A percentile compares a stretch with the other conserved stretches of the same genome.
Conservation (phyloP, 30 jellyfish, hydroid and myxozoan genomes). For the Mastigias papua region DNA sequence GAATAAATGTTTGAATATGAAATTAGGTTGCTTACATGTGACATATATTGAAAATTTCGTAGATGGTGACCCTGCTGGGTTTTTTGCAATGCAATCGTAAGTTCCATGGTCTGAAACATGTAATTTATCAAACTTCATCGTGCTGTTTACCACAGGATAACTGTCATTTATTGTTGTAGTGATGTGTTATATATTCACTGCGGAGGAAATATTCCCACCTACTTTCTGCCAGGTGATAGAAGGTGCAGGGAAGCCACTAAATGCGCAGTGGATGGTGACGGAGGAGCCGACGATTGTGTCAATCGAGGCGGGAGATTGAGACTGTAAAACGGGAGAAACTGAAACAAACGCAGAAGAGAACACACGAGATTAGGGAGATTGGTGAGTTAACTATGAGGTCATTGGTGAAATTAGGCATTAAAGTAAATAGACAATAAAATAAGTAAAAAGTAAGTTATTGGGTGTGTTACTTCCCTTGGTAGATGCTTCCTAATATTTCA, state of each 20-base stretch:
- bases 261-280: conserved; percentile 43
- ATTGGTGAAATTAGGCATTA: too few relatives aligned
- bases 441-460: too few relatives aligned
- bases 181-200: conserved; percentile 12
- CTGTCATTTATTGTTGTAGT: conserved; percentile 33
- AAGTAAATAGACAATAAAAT: too few relatives aligned
- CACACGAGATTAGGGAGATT: neutral
- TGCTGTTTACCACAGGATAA: conserved; percentile 63
- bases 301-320: conserved; percentile 8
- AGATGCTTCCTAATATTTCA: too few relatives aligned
- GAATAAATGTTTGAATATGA: too few relatives aligned
- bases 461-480: too few relatives aligned
- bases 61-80: conserved; percentile 49
- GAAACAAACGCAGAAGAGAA: neutral
- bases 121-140: conserved; percentile 16
- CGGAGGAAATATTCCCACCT: conserved; percentile 27
- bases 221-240: conserved; percentile 62
- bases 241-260: conserved; percentile 78
- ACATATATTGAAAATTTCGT: conserved; percentile 58
- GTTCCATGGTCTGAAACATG: conserved; percentile 48
- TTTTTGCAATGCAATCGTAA: conserved; percentile 74
- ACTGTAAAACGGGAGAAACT: conserved; percentile 46
- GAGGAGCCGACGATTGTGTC: conserved; percentile 17
- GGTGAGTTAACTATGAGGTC: too few relatives aligned
- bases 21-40: conserved; percentile 82